These are phyloP conservation scores for Xiphias gladius DNA, from an alignment of 2,113 vertebrate genomes.

Conservation along the genomic window DNA sequence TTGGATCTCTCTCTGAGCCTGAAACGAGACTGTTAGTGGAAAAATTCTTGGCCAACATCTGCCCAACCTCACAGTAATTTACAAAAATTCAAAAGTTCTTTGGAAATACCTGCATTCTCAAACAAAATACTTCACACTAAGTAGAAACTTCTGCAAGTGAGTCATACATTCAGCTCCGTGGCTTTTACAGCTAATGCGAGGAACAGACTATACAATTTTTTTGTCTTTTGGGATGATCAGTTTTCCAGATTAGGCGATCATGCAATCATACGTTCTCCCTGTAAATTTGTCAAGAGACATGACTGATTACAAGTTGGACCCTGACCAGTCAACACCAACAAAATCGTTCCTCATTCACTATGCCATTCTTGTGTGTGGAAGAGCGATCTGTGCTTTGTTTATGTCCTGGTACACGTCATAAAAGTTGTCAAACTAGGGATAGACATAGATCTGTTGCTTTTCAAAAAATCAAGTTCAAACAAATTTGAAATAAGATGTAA, in stretches of 20 bases:
- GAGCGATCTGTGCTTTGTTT: neutral
- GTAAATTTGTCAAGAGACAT: neutral
- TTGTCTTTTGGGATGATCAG: neutral
- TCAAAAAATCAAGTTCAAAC: neutral
- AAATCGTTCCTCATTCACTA: neutral
- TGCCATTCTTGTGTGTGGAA: no score
- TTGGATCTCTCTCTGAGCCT: constrained; percentile 33
- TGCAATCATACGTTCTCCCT: neutral
- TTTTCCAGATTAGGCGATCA: neutral
- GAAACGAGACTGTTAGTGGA: constrained; percentile 45
- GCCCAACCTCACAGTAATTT: constrained; percentile 21
- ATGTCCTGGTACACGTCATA: neutral
- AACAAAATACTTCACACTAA: constrained; percentile 23
- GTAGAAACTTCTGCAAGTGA: constrained; percentile 11
- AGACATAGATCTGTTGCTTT: neutral
- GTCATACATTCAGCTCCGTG: neutral
- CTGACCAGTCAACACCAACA: neutral
- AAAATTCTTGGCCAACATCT: constrained; percentile 41
- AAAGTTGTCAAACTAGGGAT: neutral
- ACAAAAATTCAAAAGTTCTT: constrained; percentile 25
- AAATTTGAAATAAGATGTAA: neutral
- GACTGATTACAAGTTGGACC: neutral
- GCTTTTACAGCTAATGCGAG: constrained; percentile 2
- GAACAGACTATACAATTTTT: neutral
- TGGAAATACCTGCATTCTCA: constrained; percentile 39